Evolutionary conservation across 2,797 vertebrate genomes (phyloP).

Genomic region (Betta splendens): DNA sequence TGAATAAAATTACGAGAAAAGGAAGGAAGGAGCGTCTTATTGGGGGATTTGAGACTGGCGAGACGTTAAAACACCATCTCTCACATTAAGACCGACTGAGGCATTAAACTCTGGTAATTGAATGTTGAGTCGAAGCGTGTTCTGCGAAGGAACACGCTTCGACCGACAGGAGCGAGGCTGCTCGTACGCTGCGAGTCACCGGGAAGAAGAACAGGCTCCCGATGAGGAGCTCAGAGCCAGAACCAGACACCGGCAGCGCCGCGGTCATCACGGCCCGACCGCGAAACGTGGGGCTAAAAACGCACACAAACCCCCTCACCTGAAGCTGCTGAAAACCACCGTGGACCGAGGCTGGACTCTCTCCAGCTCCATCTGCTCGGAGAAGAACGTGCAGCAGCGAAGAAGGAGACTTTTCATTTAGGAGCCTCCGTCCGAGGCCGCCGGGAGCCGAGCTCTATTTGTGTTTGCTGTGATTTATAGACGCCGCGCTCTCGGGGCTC

Average conservation of each 20-base stretch:
- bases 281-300: no score
- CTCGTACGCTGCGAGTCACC: not conserved
- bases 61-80: conserved; percentile 49
- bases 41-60: conserved; percentile 55
- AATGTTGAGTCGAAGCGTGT: conserved; percentile 49
- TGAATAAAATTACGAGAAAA: conserved; percentile 18
- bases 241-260: no score
- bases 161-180: not conserved
- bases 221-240: no score
- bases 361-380: no score
- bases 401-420: conserved; percentile 52
- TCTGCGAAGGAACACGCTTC: conserved; percentile 20
- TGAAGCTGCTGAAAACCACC: no score
- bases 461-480: conserved; percentile 69
- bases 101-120: conserved; percentile 66
- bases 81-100: conserved; percentile 58
- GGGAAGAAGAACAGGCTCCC: not conserved
- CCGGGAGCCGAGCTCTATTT: conserved; percentile 54
- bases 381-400: not conserved
- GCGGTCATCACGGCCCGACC: no score
- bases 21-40: conserved; percentile 14
- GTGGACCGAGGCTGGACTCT: no score
- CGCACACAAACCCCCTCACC: no score
- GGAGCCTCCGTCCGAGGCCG: conserved; percentile 54
- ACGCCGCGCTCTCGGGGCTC: conserved; percentile 39